Evolutionary conservation across 2,113 vertebrate species (phyloP).

Genomic region (Phainopepla nitens): DNA sequence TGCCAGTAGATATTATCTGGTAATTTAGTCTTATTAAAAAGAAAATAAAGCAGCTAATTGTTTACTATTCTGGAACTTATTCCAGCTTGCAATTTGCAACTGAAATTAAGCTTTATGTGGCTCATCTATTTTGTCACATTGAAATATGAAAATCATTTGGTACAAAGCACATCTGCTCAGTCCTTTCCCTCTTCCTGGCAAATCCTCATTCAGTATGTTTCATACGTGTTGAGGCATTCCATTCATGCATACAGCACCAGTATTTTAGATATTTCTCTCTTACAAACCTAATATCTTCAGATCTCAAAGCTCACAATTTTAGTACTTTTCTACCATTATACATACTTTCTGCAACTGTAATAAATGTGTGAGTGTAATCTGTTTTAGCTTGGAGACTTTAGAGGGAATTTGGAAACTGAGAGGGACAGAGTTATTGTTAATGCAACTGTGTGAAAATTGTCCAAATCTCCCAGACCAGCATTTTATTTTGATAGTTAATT

Average conservation of each 20-base stretch:
- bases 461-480: slow-evolving; percentile 1
- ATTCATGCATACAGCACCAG: not conserved
- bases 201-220: slow-evolving; percentile 40
- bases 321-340: not conserved
- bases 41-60: slow-evolving; percentile 86
- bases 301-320: not conserved
- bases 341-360: not conserved
- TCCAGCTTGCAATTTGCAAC: slow-evolving; percentile 79
- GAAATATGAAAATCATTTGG: slow-evolving; percentile 81
- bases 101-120: slow-evolving; percentile 81
- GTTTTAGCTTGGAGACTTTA: not conserved
- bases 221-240: slow-evolving; percentile 60
- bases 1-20: slow-evolving; percentile 84
- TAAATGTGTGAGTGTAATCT: not conserved
- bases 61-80: slow-evolving; percentile 83
- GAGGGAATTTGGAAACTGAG: not conserved
- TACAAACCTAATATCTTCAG: not conserved
- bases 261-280: not conserved
- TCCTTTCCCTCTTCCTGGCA: slow-evolving; percentile 47
- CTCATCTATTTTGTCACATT: slow-evolving; percentile 84
- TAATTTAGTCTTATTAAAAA: slow-evolving; percentile 86
- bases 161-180: slow-evolving; percentile 74
- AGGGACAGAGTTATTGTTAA: not conserved
- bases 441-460: not conserved
- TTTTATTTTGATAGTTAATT: slow-evolving; percentile 62